Base-by-base conservation (phyloP, 2,113 vertebrate species). In the Nesogale talazaci region DNA sequence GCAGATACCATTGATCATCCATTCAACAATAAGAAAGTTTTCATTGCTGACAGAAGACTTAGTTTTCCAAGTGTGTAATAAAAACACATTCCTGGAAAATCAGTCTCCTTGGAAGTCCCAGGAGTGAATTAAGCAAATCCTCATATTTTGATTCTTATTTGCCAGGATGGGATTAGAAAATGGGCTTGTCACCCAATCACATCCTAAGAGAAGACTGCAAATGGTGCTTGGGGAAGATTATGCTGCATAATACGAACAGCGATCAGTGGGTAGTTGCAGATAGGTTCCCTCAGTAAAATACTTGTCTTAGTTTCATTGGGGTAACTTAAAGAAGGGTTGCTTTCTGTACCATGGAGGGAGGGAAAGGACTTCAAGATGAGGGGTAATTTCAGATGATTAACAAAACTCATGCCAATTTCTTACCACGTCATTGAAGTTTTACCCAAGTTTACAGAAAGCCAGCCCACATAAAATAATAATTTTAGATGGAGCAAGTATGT, bases 71-170 rank as follows among this genome's bases (percentile, higher is more conserved):
- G 79, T 67, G 34, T 72, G n/a, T 17, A 23, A 72, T 34, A n/a
- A 19, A 7, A 72, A 72, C 23, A 75, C 31, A 75, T 38, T 75
- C 72, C 27, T 81, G 40, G 92, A 85, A 81, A 46, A 72, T 42
- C 63, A 65, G 29, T 11, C 27, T 27, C 20, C 75, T 75, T n/a
- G 42, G 42, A 72, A 89, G 38, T 4, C 70, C 61, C 69, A 89
- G 38, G 31, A 86, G 42, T n/a, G 16, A n/a, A 59, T 81, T 81
- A 89, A 94, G 20, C 42, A 89, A 89, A 65, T 84, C 70, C 8
- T 61, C 65, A 34, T 56, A 22, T n/a, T 74, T 92, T 92, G 70
- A 84, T 65, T 75, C 14, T 59, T 29, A 29, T 40, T 87, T 91
- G 52, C 52, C 69, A 86, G 40, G n/a, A 57, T 7, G 82, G 10